Percentiles rank a stretch among this genome's conserved stretches.
phyloP scores from a whole-genome alignment of 2,113 vertebrate genomes.

The Labrus mixtus region DNA sequence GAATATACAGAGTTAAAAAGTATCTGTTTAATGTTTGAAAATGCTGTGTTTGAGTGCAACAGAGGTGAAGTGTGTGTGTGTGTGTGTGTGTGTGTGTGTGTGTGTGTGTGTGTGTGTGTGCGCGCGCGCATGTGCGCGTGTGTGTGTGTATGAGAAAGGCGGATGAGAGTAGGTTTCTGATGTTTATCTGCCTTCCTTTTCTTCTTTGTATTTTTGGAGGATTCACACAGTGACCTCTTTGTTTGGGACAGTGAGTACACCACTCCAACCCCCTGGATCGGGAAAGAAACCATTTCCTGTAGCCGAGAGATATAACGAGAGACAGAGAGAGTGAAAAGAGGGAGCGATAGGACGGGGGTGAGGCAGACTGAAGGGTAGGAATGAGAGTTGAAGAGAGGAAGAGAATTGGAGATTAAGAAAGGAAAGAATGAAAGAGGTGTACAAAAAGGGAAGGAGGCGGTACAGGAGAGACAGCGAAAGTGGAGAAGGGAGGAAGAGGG shows the following conservation, averaged over 20 bases:
- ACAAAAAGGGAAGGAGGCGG: constrained; percentile 48
- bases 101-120: constrained; percentile 21
- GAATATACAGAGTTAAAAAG: constrained; percentile 28
- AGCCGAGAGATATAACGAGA: constrained; percentile 66
- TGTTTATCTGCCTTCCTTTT: constrained; percentile 84
- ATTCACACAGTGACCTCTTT: constrained; percentile 87
- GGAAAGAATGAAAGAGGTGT: constrained; percentile 50
- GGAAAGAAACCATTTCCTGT: constrained; percentile 85
- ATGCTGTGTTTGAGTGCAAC: constrained; percentile 24
- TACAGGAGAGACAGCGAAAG: constrained; percentile 65
- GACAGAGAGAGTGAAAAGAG: constrained; percentile 60
- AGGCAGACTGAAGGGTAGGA: constrained; percentile 56
- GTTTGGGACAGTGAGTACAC: constrained; percentile 83
- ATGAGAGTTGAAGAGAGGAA: constrained; percentile 55
- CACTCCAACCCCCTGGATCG: constrained; percentile 64
- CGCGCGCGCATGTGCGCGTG: background rate
- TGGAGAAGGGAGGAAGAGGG: constrained; percentile 65
- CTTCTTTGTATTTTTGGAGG: constrained; percentile 85
- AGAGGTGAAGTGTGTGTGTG: constrained; percentile 25
- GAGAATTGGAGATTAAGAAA: constrained; percentile 58
- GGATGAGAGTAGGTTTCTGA: constrained; percentile 84
- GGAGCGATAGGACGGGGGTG: constrained; percentile 47
- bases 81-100: background rate
- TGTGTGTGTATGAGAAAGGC: constrained; percentile 56
- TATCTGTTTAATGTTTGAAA: constrained; percentile 42